Conservation (phyloP, 2,113 vertebrate genomes). For the Lates calcarifer region DNA sequence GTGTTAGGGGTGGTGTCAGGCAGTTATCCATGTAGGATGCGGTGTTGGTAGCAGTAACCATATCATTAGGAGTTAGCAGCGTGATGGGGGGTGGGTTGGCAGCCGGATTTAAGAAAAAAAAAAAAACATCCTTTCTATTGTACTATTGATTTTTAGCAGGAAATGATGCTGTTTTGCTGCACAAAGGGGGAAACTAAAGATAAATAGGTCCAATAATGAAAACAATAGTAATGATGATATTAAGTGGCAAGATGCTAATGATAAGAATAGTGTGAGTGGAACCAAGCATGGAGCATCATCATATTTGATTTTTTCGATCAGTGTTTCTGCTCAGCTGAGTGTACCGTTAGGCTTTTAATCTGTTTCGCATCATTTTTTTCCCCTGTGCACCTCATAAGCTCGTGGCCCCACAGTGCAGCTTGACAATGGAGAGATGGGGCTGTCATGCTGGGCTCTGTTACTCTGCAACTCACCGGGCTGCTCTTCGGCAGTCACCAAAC, state of each 20-base stretch:
- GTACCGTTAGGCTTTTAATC: constrained; percentile 35
- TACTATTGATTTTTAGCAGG: constrained; percentile 58
- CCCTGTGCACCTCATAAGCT: constrained; percentile 11
- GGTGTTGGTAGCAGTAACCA: constrained; percentile 28
- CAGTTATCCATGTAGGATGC: constrained; percentile 42
- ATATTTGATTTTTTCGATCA: constrained; percentile 40
- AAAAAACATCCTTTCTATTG: constrained; percentile 22
- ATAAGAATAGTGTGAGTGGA: constrained; percentile 30
- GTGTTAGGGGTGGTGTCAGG: constrained; percentile 25
- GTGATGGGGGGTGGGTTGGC: neutral
- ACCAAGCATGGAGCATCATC: constrained; percentile 2
- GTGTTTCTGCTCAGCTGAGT: constrained; percentile 47
- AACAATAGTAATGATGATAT: constrained; percentile 61
- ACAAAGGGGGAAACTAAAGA: constrained; percentile 44
- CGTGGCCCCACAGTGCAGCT: neutral
- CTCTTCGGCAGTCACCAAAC: constrained; percentile 39
- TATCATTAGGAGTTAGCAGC: constrained; percentile 32
- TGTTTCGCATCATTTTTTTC: constrained; percentile 40
- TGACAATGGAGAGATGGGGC: constrained; percentile 1
- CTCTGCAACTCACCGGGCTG: constrained; percentile 64
- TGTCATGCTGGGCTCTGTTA: constrained; percentile 6
- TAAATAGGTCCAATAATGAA: constrained; percentile 57
- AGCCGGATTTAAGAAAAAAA: constrained; percentile 20
- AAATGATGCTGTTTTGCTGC: constrained; percentile 44
- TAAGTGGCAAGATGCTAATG: constrained; percentile 49